phyloP scores from a whole-genome alignment of 2,888 invertebrate genomes.

The Caenorhabditis sp. region DNA sequence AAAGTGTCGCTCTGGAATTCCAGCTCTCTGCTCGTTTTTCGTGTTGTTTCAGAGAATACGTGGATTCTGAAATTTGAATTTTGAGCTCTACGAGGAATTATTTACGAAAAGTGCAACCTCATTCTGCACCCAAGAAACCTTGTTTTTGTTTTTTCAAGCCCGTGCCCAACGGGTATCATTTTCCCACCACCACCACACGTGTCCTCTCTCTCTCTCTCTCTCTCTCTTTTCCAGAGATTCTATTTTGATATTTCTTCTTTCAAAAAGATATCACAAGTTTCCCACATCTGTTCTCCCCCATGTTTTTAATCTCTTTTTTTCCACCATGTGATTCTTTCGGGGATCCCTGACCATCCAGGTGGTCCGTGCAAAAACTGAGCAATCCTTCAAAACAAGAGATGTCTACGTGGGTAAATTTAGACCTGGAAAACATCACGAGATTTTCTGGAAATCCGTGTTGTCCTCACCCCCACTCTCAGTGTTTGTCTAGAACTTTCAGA shows the following conservation, averaged over 20 bases:
- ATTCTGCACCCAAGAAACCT: conserved; percentile 2
- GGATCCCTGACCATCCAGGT: conserved; percentile 40
- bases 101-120: neutral
- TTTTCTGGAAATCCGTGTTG: conserved; percentile 31
- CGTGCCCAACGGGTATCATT: neutral
- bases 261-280: conserved; percentile 1
- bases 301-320: conserved; percentile 3
- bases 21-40: neutral
- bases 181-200: conserved; percentile 23
- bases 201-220: conserved; percentile 1
- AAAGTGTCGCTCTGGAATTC: neutral
- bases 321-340: conserved; percentile 21
- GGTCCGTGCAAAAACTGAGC: conserved; percentile 38
- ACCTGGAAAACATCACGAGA: conserved; percentile 40
- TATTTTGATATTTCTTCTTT: conserved; percentile 2
- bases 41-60: neutral
- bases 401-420: conserved; percentile 19
- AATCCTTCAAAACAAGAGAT: conserved; percentile 2
- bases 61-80: neutral
- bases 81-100: neutral
- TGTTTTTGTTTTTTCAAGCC: conserved; percentile 17
- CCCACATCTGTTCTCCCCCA: conserved; percentile 12
- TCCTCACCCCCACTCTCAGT: conserved; percentile 9
- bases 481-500: conserved; percentile 10
- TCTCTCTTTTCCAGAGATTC: neutral